Conservation (phyloP, 2,797 vertebrate species). For the Cyclura pinguis region DNA sequence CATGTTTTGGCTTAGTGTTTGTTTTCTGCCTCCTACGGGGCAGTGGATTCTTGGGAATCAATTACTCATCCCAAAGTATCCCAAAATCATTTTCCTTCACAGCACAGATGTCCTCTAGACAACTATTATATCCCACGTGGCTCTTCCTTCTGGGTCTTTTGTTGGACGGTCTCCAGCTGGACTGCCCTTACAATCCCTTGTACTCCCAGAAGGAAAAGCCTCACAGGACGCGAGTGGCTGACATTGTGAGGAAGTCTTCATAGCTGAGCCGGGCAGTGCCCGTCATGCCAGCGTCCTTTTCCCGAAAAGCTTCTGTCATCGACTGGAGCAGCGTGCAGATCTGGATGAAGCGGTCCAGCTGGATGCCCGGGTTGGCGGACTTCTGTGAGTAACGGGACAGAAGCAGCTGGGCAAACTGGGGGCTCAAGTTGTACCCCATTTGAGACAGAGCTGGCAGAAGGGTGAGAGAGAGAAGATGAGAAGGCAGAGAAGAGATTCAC, state of each 20-base stretch:
- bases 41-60: not conserved
- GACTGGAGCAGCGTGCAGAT: constrained; percentile 95
- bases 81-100: not conserved
- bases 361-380: constrained; percentile 79
- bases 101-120: fast-evolving
- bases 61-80: too few species aligned
- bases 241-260: constrained; percentile 92
- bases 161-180: not conserved
- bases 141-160: not conserved
- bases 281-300: constrained; percentile 87
- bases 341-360: constrained; percentile 95
- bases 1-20: not conserved
- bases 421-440: constrained; percentile 96
- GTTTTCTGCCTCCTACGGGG: too few species aligned
- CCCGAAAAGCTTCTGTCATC: constrained; percentile 90
- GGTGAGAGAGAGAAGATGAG: fast-evolving
- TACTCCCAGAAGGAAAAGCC: fast-evolving
- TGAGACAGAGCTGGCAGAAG: constrained; percentile 87
- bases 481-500: fast-evolving
- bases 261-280: constrained; percentile 90
- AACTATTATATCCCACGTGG: fast-evolving
- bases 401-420: constrained; percentile 91
- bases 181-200: fast-evolving
- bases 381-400: constrained; percentile 79
- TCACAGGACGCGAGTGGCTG: constrained; percentile 89